Base-by-base conservation (phyloP, 1,140 invertebrate genomes). In the Procambarus clarkii region DNA sequence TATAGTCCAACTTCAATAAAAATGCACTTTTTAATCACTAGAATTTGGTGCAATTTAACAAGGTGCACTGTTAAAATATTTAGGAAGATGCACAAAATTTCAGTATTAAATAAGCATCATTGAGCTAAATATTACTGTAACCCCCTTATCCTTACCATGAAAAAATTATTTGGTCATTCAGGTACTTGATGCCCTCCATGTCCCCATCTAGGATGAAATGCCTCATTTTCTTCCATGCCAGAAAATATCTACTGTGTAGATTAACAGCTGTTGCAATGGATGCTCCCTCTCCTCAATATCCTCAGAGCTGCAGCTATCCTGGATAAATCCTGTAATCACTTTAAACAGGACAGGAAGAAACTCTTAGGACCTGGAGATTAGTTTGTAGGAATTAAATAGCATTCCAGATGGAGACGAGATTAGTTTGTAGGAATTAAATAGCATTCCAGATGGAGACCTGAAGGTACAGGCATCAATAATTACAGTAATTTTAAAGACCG, bases 221-320 rank as follows among this genome's bases (percentile, higher is more conserved):
- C 69, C n/a, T 74, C n/a, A 3, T 54, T 21, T 74, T 34, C 5
- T 24, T 74, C 24, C n/a, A 74, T 74, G 24, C 69, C 69, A 74
- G 24, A n/a, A 74, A 4, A 74, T 34, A 74, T 74, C 69, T 74
- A 34, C 69, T 74, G 24, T 74, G 69, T 74, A 74, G 69, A 74
- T 24, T 21, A 74, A 34, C n/a, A 34, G 69, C 69, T 74, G 69
- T 3, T 34, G 24, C n/a, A 74, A 34, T n/a, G 24, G 7, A 9
- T 74, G 69, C 5, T 74, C n/a, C 69, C n/a, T 34, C 69, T 74
- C 69, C n/a, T 34, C 21, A 34, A 8, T 21, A 18, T 34, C n/a
- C 21, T 24, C 34, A 34, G 69, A 74, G 69, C 24, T 74, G 69
- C 69, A 34, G 15, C 24, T 74, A 34, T 74, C 69, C 24, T 24